Evolutionary conservation across 2,797 vertebrate genomes (phyloP).

Genomic region (Thamnophis elegans): DNA sequence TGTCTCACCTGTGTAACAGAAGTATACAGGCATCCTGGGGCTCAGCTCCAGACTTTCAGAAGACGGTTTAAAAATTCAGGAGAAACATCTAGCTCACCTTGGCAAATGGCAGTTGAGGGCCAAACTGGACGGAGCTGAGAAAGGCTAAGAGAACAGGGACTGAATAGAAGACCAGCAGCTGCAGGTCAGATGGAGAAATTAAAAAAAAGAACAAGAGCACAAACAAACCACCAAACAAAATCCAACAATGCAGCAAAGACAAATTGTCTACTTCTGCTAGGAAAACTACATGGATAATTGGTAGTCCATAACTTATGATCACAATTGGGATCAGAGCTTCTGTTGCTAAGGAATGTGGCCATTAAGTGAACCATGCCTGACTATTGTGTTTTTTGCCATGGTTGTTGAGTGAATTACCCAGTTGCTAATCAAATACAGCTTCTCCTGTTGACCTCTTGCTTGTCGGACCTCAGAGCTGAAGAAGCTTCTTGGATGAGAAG

Average conservation of each 20-base stretch:
- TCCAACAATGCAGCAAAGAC: not conserved
- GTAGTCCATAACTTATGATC: not conserved
- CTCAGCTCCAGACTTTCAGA: not conserved
- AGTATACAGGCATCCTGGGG: accelerated
- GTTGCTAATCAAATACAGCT: not conserved
- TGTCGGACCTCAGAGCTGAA: not conserved
- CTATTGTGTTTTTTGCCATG: not conserved
- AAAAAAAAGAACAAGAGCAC: not conserved
- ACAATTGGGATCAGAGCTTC: not conserved
- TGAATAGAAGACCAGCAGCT: not conserved
- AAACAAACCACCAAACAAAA: not conserved
- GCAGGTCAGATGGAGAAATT: not conserved
- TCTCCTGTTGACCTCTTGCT: not conserved
- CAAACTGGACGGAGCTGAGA: not conserved
- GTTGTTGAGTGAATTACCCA: not conserved
- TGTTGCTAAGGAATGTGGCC: not conserved
- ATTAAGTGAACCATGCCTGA: not conserved
- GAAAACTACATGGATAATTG: not conserved
- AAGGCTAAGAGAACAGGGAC: not conserved
- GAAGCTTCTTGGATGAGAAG: too few relatives aligned
- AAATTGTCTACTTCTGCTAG: not conserved
- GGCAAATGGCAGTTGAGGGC: not conserved
- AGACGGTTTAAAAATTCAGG: not conserved
- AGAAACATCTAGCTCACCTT: not conserved
- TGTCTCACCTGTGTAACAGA: not conserved